phyloP scores from a whole-genome alignment of 2,888 invertebrate genomes.

The Epinotia brunnichana region DNA sequence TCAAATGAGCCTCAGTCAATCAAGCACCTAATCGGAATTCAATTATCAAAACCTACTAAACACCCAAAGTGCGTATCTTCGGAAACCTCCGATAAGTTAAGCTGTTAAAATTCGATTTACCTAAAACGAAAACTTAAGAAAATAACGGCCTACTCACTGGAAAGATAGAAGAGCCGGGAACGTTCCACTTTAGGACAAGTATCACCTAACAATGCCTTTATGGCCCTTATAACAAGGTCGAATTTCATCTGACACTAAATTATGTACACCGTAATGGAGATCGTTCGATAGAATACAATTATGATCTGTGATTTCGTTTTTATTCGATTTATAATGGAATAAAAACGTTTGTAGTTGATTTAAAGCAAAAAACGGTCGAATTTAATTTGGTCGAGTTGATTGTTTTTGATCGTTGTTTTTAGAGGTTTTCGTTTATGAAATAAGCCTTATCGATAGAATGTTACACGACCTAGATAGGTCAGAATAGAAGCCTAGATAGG shows the following conservation, averaged over 20 bases:
- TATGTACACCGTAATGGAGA: conserved; percentile 29
- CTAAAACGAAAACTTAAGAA: conserved; percentile 27
- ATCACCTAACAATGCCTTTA: conserved; percentile 15
- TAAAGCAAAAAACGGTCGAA: conserved; percentile 27
- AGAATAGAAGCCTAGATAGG: too few relatives aligned
- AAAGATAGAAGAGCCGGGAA: conserved; percentile 26
- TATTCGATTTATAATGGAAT: conserved; percentile 43
- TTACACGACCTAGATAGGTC: not conserved
- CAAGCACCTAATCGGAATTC: not conserved
- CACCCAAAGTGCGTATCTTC: not conserved
- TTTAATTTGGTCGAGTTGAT: conserved; percentile 35
- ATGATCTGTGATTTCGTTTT: conserved; percentile 41
- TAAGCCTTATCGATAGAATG: conserved; percentile 11
- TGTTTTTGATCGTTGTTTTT: conserved; percentile 27
- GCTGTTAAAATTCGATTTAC: conserved; percentile 22
- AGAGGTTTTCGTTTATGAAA: not conserved
- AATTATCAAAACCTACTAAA: conserved; percentile 4
- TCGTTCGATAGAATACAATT: conserved; percentile 37
- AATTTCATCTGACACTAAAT: conserved; percentile 13
- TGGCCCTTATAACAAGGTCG: conserved; percentile 5
- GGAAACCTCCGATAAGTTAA: conserved; percentile 17
- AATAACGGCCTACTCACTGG: conserved; percentile 20
- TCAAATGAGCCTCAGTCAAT: not conserved
- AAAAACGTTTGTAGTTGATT: conserved; percentile 38
- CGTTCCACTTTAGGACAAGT: conserved; percentile 16